phyloP scores from a whole-genome alignment of 2,113 vertebrate species.

The Todiramphus saurophagus region DNA sequence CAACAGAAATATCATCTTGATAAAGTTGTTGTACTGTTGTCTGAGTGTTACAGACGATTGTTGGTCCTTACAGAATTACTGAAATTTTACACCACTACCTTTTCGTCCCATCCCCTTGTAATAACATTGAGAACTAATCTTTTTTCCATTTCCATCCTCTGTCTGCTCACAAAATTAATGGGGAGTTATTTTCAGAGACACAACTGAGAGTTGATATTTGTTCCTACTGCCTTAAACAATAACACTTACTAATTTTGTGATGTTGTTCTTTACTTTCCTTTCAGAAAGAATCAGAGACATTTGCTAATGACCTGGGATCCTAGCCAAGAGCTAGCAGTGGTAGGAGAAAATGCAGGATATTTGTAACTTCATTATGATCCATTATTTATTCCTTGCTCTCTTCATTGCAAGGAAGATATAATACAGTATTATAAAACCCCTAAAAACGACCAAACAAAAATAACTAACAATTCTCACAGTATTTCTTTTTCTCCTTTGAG shows the following conservation, averaged over 20 bases:
- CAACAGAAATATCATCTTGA: neutral
- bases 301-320: constrained; percentile 26
- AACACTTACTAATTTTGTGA: neutral
- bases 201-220: neutral
- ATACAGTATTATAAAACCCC: neutral
- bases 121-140: neutral
- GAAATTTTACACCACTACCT: neutral
- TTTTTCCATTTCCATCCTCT: neutral
- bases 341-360: constrained; percentile 33
- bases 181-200: neutral
- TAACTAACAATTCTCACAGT: neutral
- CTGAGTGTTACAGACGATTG: neutral
- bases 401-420: neutral
- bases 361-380: constrained; percentile 44
- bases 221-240: neutral
- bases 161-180: neutral
- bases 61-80: neutral
- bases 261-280: constrained; percentile 36
- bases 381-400: neutral
- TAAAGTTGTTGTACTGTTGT: neutral
- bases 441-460: neutral
- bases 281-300: constrained; percentile 46
- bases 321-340: constrained; percentile 8
- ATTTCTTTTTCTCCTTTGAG: neutral
- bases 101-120: neutral